Percentiles rank a stretch among this genome's conserved stretches.
phyloP scores from a whole-genome alignment of 1,140 invertebrate species.

The Drosophila serrata region DNA sequence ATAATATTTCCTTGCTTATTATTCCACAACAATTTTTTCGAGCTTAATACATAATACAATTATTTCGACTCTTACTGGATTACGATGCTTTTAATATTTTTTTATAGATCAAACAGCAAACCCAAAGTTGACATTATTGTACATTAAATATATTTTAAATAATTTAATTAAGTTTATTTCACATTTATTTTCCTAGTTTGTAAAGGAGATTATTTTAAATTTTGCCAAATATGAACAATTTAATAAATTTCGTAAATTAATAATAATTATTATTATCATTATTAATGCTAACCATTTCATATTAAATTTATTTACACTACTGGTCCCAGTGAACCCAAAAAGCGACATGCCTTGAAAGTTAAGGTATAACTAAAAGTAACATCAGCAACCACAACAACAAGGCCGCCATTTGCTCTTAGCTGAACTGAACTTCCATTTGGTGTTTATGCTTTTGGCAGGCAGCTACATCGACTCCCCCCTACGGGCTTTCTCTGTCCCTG shows the following conservation, averaged over 20 bases:
- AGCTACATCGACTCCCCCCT: conserved; percentile 25
- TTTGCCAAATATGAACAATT: not conserved
- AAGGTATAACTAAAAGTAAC: conserved; percentile 31
- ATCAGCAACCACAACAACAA: conserved; percentile 38
- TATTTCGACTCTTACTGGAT: no score
- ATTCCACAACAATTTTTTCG: no score
- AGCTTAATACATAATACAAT: no score
- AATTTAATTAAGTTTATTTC: not conserved
- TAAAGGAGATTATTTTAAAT: not conserved
- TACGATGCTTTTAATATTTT: no score
- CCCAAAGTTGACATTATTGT: not conserved
- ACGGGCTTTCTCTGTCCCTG: not conserved
- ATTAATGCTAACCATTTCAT: no score
- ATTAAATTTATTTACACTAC: no score
- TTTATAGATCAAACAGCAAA: not conserved
- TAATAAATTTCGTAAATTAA: not conserved
- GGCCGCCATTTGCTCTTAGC: conserved; percentile 36
- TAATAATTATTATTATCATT: no score
- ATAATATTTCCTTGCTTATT: not conserved
- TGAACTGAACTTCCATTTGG: conserved; percentile 63
- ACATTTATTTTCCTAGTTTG: not conserved
- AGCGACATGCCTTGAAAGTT: not conserved
- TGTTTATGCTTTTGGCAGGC: conserved; percentile 61
- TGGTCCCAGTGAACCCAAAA: not conserved
- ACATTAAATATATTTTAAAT: not conserved